Conservation (phyloP, 2,113 vertebrate species). For the Polypterus senegalus region DNA sequence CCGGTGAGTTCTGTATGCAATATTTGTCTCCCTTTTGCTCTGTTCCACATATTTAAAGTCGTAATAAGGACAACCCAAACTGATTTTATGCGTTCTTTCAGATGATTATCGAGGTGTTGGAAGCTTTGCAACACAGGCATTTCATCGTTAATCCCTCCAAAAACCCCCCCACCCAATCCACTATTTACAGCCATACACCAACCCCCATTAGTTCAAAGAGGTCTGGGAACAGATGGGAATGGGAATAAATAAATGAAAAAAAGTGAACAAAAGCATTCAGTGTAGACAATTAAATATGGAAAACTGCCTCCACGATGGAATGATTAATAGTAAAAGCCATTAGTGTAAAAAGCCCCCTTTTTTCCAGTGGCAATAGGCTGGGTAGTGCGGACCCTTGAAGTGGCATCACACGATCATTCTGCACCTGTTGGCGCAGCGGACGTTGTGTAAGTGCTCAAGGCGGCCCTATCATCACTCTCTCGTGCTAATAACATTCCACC, state of each 20-base stretch:
- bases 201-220: slow-evolving; percentile 24
- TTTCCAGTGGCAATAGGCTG: neutral
- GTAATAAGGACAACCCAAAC: too few relatives aligned
- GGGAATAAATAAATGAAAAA: slow-evolving; percentile 24
- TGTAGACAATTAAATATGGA: slow-evolving; percentile 45
- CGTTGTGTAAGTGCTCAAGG: slow-evolving; percentile 32
- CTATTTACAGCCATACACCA: slow-evolving; percentile 1
- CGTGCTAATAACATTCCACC: slow-evolving; percentile 46
- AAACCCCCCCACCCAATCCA: slow-evolving; percentile 5
- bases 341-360: slow-evolving; percentile 31
- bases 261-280: slow-evolving; percentile 37
- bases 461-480: slow-evolving; percentile 57
- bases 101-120: too few relatives aligned
- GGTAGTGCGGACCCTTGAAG: neutral
- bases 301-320: slow-evolving; percentile 49
- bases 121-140: neutral
- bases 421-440: neutral
- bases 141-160: neutral
- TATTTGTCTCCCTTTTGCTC: too few relatives aligned
- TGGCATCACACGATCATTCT: neutral
- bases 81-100: too few relatives aligned
- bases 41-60: too few relatives aligned
- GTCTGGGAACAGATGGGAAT: slow-evolving; percentile 18
- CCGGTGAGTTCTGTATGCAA: too few relatives aligned
- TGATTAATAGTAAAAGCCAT: slow-evolving; percentile 49